Percentiles rank a stretch among this genome's conserved stretches.
Evolutionary conservation across 2,113 vertebrate genomes (phyloP).

Genomic region (Rhea americana): DNA sequence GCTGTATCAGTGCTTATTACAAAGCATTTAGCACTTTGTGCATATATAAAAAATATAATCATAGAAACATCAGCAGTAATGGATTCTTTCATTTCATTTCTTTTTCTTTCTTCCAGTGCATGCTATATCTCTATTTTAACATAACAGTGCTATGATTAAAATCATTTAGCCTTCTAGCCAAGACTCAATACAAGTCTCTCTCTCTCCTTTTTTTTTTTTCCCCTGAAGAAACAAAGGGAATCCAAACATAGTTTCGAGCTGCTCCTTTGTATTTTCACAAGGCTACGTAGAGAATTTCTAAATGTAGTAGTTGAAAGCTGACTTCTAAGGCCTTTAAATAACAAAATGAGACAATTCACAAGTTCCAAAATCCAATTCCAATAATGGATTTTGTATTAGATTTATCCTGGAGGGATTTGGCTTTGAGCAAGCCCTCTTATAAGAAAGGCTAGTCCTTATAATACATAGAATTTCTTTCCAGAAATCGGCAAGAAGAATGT

Average conservation of each 20-base stretch:
- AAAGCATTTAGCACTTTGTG: background rate
- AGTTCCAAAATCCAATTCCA: background rate
- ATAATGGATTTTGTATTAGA: background rate
- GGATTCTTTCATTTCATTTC: background rate
- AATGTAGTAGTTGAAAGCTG: background rate
- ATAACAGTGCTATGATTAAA: background rate
- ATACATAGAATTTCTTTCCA: background rate
- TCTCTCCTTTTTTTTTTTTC: background rate
- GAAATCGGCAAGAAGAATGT: background rate
- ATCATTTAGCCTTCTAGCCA: background rate
- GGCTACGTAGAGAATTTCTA: background rate
- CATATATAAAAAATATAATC: background rate
- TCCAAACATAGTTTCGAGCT: background rate
- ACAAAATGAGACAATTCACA: background rate
- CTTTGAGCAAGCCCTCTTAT: background rate
- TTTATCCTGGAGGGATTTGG: background rate
- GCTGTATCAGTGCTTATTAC: background rate
- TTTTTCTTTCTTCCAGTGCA: background rate
- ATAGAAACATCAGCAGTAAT: background rate
- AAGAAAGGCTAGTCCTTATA: background rate
- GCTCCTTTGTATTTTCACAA: background rate
- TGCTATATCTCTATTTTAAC: background rate
- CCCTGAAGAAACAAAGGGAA: accelerated
- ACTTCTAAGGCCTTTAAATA: background rate
- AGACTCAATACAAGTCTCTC: background rate